Evolutionary conservation across 2,888 invertebrate genomes (phyloP).

Genomic region (Unio pictorum): DNA sequence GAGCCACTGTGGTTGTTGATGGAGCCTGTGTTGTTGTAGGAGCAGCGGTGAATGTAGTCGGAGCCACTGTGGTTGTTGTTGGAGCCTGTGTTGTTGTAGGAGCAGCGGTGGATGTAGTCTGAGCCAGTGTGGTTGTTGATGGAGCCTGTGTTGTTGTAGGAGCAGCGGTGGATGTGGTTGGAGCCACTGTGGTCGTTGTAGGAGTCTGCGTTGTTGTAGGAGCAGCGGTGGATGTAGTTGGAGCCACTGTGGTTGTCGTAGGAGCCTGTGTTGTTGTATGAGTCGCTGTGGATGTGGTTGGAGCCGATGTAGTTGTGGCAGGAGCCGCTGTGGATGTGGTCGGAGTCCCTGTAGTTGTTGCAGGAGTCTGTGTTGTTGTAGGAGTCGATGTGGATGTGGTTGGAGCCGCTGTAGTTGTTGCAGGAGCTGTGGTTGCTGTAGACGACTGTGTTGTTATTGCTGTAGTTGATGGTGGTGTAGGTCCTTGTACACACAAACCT

Average conservation of each 20-base stretch:
- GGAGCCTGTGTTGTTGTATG: constrained; percentile 3
- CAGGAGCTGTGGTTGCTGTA: not conserved
- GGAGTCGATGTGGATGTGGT: too few species aligned
- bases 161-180: too few species aligned
- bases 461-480: not conserved
- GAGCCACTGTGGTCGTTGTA: too few species aligned
- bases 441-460: not conserved
- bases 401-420: too few species aligned
- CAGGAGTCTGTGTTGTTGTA: not conserved
- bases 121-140: too few species aligned
- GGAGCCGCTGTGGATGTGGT: not conserved
- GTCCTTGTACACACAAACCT: too few species aligned
- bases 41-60: too few species aligned
- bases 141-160: too few species aligned
- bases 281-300: not conserved
- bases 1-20: too few species aligned
- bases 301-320: not conserved
- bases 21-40: not conserved
- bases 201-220: not conserved
- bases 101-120: too few species aligned
- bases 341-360: not conserved
- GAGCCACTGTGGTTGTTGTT: not conserved
- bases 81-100: not conserved
- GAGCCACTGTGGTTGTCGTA: constrained; percentile 2
- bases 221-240: not conserved